These are phyloP conservation scores for Drosophila takahashii DNA, from an alignment of 1,140 invertebrate species.

Conservation along the genomic window DNA sequence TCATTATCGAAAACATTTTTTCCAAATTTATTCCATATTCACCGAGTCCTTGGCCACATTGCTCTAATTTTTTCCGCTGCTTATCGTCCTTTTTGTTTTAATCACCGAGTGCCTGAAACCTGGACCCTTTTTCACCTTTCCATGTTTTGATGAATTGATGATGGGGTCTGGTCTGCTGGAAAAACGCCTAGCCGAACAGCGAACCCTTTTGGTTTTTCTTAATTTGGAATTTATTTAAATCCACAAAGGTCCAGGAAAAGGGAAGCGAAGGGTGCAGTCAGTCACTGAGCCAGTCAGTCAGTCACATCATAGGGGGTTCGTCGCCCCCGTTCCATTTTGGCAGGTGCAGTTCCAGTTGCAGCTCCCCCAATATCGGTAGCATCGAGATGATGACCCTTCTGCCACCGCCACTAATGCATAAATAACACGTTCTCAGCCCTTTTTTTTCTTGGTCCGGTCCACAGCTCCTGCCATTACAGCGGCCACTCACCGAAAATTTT, in stretches of 20 bases:
- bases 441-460: conserved; percentile 8
- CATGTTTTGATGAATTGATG: conserved; percentile 84
- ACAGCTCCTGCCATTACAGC: conserved; percentile 40
- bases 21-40: conserved; percentile 81
- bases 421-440: conserved; percentile 60
- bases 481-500: conserved; percentile 68
- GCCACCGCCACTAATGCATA: conserved; percentile 65
- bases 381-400: conserved; percentile 27
- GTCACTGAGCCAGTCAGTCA: conserved; percentile 38
- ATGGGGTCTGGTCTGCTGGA: conserved; percentile 69
- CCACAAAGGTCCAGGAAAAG: conserved; percentile 30
- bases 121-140: conserved; percentile 22
- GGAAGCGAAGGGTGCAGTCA: conserved; percentile 37
- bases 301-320: conserved; percentile 52
- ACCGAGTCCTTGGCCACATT: conserved; percentile 53
- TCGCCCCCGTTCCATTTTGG: conserved; percentile 61
- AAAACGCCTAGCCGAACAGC: conserved; percentile 34
- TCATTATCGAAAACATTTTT: conserved; percentile 71
- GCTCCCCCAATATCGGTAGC: conserved; percentile 9
- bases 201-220: conserved; percentile 68
- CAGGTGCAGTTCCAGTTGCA: conserved; percentile 57
- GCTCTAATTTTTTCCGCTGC: conserved; percentile 82
- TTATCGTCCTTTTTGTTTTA: conserved; percentile 81
- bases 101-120: conserved; percentile 46
- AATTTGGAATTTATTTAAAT: conserved; percentile 84